These are phyloP conservation scores for Neodiprion fabricii DNA, from an alignment of 1,140 invertebrate genomes.

Conservation along the genomic window DNA sequence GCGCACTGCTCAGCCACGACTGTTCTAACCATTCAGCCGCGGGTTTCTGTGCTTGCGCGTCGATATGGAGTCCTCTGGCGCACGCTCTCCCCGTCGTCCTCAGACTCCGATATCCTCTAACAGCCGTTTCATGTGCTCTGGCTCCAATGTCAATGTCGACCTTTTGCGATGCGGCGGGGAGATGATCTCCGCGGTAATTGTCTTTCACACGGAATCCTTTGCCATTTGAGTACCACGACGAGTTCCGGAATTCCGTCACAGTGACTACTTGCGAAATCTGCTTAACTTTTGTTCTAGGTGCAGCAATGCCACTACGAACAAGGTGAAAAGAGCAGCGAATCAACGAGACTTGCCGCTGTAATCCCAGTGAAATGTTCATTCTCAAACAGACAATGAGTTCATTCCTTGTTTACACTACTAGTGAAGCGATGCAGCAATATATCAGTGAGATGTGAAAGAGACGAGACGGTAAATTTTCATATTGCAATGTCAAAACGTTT, in stretches of 20 bases:
- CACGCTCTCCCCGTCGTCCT: not conserved
- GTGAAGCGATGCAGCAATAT: too few relatives aligned
- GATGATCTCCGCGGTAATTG: not conserved
- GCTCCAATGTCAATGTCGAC: conserved; percentile 4
- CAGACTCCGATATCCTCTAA: not conserved
- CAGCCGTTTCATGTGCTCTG: not conserved
- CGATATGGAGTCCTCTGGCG: not conserved
- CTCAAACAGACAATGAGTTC: too few relatives aligned
- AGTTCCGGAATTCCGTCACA: too few relatives aligned
- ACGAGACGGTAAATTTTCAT: not conserved
- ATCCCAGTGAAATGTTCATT: too few relatives aligned
- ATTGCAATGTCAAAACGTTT: not conserved
- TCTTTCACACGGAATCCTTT: not conserved
- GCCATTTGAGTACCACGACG: too few relatives aligned
- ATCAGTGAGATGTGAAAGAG: not conserved
- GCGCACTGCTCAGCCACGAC: not conserved
- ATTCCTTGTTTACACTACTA: too few relatives aligned
- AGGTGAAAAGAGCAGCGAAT: too few relatives aligned
- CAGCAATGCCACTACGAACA: too few relatives aligned
- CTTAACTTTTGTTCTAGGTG: too few relatives aligned
- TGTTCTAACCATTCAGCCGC: not conserved
- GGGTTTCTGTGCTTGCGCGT: not conserved
- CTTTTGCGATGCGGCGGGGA: not conserved
- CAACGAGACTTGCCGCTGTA: too few relatives aligned
- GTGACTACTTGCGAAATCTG: too few relatives aligned